Conservation (phyloP, 2,888 invertebrate genomes). For the Drosophila setosimentum region DNA sequence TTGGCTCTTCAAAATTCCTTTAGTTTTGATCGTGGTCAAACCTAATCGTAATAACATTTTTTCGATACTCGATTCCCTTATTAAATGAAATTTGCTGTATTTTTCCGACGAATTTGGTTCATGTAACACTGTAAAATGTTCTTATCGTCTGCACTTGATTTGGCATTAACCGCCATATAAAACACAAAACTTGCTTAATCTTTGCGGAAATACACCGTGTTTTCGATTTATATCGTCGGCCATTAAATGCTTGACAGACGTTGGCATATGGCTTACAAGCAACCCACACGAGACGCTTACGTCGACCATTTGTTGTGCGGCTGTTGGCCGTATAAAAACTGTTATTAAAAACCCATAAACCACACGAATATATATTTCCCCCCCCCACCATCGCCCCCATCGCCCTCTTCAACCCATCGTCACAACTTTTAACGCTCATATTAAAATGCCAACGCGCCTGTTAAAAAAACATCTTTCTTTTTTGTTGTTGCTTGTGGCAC, state of each 20-base stretch:
- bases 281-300: constrained; percentile 2
- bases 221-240: constrained; percentile 41
- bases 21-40: too few relatives aligned
- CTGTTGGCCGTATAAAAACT: constrained; percentile 57
- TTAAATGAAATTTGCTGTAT: neutral
- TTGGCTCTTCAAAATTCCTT: too few relatives aligned
- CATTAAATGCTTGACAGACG: constrained; percentile 67
- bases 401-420: neutral
- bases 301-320: constrained; percentile 25
- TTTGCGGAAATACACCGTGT: constrained; percentile 34
- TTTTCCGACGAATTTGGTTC: constrained; percentile 10
- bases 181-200: constrained; percentile 49
- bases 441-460: constrained; percentile 67
- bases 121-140: neutral
- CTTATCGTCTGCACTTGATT: constrained; percentile 1
- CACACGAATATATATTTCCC: constrained; percentile 15
- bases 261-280: constrained; percentile 31
- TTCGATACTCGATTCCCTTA: too few relatives aligned
- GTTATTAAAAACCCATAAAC: constrained; percentile 74
- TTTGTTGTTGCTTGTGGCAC: constrained; percentile 22
- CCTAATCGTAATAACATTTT: too few relatives aligned
- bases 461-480: constrained; percentile 4
- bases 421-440: constrained; percentile 59
- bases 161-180: constrained; percentile 17
- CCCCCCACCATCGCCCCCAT: too few relatives aligned